These are phyloP conservation scores for Percina caprodes DNA, from an alignment of 2,113 vertebrate species.

Conservation along the genomic window DNA sequence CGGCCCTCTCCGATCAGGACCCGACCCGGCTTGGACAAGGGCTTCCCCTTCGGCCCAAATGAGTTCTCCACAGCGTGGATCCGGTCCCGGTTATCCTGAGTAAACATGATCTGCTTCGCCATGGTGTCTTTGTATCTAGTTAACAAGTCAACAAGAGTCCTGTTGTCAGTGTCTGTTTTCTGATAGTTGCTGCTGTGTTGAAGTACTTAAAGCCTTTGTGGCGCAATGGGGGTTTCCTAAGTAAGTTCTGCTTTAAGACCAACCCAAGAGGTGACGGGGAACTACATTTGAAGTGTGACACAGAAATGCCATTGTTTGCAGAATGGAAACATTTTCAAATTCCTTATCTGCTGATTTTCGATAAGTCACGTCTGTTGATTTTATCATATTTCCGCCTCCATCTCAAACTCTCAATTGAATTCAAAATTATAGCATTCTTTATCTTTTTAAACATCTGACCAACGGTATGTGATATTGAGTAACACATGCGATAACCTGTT, in stretches of 20 bases:
- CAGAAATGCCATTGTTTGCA: background rate
- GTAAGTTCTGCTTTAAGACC: background rate
- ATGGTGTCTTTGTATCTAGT: slow-evolving; percentile 54
- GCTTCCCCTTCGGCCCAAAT: slow-evolving; percentile 85
- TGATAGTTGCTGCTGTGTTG: background rate
- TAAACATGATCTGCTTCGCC: slow-evolving; percentile 82
- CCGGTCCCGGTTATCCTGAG: slow-evolving; percentile 54
- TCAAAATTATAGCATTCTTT: background rate
- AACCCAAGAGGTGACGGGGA: background rate
- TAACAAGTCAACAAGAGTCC: background rate
- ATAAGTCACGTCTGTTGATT: too few species aligned
- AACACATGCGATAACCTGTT: too few species aligned
- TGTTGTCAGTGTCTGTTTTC: background rate
- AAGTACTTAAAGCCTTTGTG: background rate
- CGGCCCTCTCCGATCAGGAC: slow-evolving; percentile 92
- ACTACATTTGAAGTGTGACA: background rate
- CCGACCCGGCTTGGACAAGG: slow-evolving; percentile 83
- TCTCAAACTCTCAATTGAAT: background rate
- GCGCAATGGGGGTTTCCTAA: slow-evolving; percentile 26
- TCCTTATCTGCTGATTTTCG: background rate
- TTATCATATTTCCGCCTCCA: background rate
- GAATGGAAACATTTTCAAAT: fast-evolving
- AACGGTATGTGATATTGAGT: too few species aligned
- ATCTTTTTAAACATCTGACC: background rate
- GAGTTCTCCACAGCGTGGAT: slow-evolving; percentile 86